Base-by-base conservation (phyloP, 2,113 vertebrate genomes). In the Antigone vipio region DNA sequence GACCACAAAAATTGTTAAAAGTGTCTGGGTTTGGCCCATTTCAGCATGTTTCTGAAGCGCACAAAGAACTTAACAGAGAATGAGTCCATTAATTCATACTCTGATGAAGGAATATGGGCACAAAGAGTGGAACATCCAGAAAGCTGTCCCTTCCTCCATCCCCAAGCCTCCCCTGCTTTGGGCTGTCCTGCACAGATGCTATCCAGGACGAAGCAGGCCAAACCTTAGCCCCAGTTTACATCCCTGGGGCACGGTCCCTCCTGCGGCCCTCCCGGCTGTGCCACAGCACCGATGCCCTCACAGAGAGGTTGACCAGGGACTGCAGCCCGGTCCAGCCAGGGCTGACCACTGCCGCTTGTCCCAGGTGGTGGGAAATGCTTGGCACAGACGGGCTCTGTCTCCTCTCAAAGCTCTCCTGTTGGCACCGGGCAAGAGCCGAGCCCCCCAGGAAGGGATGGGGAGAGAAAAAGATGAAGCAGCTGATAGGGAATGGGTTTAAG, bases 401-500 rank as follows among this genome's bases (percentile, higher is more conserved):
- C 75, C 24, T 44, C 42, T 35, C 62, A 40, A 50, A 72, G 14
- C 35, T 66, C 22, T 27, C 86, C 69, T 69, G 8, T 8, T 72
- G 83, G 73, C 23, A 56, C 8, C 29, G 34, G 45, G 21, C n/a
- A 53, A 88, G 30, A 2, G 0, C 24, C 1, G 7, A 85, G 42
- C 8, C 30, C n/a, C 38, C 6, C 0, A 1, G 59, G 55, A 81
- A 42, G 24, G 35, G 18, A 52, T 0, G 4, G 22, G 56, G n/a
- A 89, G 15, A 62, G 20, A n/a, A 16, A 55, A 84, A 30, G 55
- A 27, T 32, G 75, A 59, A 87, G 32, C 35, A 66, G n/a, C 32
- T 45, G 74, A 21, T 50, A 62, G 22, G 29, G 38, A 68, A 47
- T 0, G 3, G 38, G 15, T n/a, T 77, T 38, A 38, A 72, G 44